Evolutionary conservation across 2,797 vertebrate genomes (phyloP).

Genomic region (Chelidonichthys spinosus): DNA sequence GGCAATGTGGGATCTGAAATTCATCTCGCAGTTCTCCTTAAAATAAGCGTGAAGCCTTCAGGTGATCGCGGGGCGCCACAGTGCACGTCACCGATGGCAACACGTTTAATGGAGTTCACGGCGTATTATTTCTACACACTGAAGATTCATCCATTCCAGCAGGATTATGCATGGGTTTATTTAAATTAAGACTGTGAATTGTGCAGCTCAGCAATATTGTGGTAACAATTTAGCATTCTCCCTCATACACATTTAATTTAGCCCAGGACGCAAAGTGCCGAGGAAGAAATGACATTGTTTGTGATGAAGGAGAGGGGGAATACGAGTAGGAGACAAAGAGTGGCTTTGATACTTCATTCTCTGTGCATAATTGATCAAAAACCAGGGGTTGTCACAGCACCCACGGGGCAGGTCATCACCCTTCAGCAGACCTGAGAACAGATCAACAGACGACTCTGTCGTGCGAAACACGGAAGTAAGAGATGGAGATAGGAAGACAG

Average conservation of each 20-base stretch:
- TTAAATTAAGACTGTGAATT: not conserved
- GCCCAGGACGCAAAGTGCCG: not conserved
- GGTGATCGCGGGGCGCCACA: not conserved
- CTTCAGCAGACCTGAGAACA: constrained; percentile 39
- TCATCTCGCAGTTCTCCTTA: not conserved
- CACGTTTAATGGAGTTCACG: not conserved
- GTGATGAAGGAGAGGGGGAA: not conserved
- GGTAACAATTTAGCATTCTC: not conserved
- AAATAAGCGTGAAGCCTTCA: not conserved
- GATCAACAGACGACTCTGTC: constrained; percentile 38
- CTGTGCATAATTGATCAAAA: constrained; percentile 43
- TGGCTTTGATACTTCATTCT: constrained; percentile 34
- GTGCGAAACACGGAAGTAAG: not conserved
- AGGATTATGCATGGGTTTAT: not conserved
- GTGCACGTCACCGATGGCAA: not conserved
- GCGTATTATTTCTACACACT: not conserved
- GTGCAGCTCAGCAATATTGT: not conserved
- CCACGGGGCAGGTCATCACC: constrained; percentile 57
- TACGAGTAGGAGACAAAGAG: constrained; percentile 19
- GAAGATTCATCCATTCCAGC: not conserved
- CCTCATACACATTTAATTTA: constrained; percentile 3
- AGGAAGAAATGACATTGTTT: not conserved
- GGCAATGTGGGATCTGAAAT: not conserved
- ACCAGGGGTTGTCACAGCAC: constrained; percentile 16
- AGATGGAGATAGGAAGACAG: not conserved